These are phyloP conservation scores for Trissonchulus latispiculum DNA, from an alignment of 2,888 invertebrate genomes.

Conservation along the genomic window DNA sequence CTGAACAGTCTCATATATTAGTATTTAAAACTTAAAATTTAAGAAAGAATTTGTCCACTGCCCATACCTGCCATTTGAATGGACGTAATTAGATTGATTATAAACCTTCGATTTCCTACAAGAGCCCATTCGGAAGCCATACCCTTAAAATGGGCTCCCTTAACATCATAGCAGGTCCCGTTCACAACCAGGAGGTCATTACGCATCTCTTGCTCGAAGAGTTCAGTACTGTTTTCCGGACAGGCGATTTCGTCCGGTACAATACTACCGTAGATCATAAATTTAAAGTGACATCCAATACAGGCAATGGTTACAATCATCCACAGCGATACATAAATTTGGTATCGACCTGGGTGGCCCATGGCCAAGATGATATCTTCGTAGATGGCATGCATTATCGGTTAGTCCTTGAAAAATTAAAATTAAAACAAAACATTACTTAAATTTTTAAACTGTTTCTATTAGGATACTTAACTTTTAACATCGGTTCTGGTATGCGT, in stretches of 20 bases:
- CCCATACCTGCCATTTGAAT: constrained; percentile 5
- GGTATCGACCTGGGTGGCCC: constrained; percentile 4
- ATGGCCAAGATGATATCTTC: constrained; percentile 3
- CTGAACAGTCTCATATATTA: too few species aligned
- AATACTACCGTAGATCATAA: constrained; percentile 16
- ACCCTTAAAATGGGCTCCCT: neutral
- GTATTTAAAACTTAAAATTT: too few species aligned
- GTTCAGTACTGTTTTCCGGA: neutral
- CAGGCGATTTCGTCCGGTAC: neutral
- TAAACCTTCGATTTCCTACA: neutral
- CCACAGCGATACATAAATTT: neutral
- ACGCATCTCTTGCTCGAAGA: neutral
- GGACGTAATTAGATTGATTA: neutral
- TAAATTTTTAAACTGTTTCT: too few species aligned
- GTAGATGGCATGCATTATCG: too few species aligned
- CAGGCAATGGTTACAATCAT: neutral
- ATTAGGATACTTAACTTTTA: too few species aligned
- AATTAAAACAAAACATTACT: too few species aligned
- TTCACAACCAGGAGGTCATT: neutral
- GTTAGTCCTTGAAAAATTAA: too few species aligned
- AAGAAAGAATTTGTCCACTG: neutral
- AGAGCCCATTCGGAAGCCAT: constrained; percentile 3
- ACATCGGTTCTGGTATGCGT: too few species aligned
- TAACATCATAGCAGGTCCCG: constrained; percentile 10
- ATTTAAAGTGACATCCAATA: constrained; percentile 14